phyloP scores from a whole-genome alignment of 2,888 invertebrate genomes.

The Rhingia campestris region DNA sequence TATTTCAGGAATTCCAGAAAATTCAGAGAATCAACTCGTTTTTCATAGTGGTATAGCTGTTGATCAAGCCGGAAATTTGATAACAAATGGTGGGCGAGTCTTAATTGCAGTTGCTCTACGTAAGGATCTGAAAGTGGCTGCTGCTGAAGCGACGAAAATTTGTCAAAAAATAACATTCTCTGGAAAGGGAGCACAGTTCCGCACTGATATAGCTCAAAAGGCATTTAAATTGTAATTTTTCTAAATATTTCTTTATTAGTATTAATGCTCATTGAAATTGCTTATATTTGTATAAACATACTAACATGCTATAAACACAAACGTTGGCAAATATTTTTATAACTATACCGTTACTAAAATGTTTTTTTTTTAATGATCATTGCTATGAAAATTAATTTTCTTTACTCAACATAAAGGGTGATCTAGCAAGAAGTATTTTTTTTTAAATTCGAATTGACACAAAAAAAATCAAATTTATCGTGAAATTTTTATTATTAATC shows the following conservation, averaged over 20 bases:
- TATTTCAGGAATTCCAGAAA: constrained; percentile 83
- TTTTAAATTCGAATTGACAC: too few relatives aligned
- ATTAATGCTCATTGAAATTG: not conserved
- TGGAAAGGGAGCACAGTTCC: constrained; percentile 92
- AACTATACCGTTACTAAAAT: too few relatives aligned
- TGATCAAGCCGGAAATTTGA: constrained; percentile 85
- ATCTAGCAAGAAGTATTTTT: too few relatives aligned
- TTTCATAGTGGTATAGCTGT: constrained; percentile 94
- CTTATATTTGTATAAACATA: constrained; percentile 4
- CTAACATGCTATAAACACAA: too few relatives aligned
- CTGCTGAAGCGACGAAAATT: constrained; percentile 88
- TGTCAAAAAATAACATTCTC: constrained; percentile 91
- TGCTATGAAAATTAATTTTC: too few relatives aligned
- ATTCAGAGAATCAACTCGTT: constrained; percentile 82
- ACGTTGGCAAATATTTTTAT: too few relatives aligned
- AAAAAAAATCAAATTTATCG: too few relatives aligned
- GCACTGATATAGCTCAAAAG: constrained; percentile 95
- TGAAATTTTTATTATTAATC: too few relatives aligned
- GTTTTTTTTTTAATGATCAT: too few relatives aligned
- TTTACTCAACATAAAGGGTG: too few relatives aligned
- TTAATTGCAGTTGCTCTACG: constrained; percentile 90
- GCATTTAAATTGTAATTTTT: constrained; percentile 90
- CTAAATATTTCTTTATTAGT: not conserved
- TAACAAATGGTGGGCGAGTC: constrained; percentile 96
- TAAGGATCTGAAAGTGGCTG: constrained; percentile 87